phyloP scores from a whole-genome alignment of 2,797 vertebrate genomes.

The Luscinia luscinia region DNA sequence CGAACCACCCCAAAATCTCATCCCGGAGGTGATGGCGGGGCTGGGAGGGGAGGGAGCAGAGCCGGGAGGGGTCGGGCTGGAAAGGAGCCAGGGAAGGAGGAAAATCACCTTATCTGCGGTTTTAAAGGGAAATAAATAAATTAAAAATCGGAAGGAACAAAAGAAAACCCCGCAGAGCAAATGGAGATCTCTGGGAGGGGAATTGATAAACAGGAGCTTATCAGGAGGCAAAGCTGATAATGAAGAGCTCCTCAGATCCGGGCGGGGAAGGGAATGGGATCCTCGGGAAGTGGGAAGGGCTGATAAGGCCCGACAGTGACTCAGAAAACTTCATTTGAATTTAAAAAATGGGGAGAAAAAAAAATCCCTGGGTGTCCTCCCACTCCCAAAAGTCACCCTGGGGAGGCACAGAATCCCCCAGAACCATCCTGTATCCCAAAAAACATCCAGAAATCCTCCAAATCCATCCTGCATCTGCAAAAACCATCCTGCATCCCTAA shows the following conservation, averaged over 20 bases:
- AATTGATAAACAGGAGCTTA: constrained; percentile 63
- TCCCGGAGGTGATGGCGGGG: rapidly evolving
- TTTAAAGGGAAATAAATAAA: not conserved
- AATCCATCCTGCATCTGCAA: rapidly evolving
- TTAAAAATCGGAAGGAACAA: not conserved
- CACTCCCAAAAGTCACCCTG: rapidly evolving
- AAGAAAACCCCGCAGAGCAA: not conserved
- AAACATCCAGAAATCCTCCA: not conserved
- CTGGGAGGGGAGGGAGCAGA: not conserved
- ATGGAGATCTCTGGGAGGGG: constrained; percentile 9
- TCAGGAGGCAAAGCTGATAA: constrained; percentile 51
- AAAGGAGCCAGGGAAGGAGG: not conserved
- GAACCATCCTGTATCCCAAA: rapidly evolving
- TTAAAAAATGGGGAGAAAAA: rapidly evolving
- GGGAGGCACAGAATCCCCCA: rapidly evolving
- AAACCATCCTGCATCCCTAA: too few relatives aligned
- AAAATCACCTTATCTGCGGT: constrained; percentile 16
- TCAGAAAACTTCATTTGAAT: constrained; percentile 18
- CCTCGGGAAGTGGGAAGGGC: constrained; percentile 45
- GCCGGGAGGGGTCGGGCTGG: not conserved
- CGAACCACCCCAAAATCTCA: not conserved
- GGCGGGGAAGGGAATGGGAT: constrained; percentile 22
- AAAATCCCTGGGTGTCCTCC: not conserved
- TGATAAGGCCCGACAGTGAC: constrained; percentile 30
- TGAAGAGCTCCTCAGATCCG: constrained; percentile 49